Evolutionary conservation across 92 coral and sea anemone species (phyloP).

Genomic region (Porites rus): DNA sequence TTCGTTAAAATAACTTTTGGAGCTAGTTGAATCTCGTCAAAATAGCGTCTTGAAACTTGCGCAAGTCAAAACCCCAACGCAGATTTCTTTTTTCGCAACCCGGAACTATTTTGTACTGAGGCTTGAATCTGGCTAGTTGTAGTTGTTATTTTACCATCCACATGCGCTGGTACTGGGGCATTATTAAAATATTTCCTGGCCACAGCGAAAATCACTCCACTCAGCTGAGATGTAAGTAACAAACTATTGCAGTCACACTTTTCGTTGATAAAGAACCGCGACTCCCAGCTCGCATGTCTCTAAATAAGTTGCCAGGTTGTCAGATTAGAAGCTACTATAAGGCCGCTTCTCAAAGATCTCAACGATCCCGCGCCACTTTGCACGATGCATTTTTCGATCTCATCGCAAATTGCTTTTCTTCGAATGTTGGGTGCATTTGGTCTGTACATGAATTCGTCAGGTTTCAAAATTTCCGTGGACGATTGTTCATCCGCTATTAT

Average conservation of each 20-base stretch:
- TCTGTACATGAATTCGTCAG: constrained; percentile 17
- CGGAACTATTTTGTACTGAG: too few relatives aligned
- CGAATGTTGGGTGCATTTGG: constrained; percentile 4
- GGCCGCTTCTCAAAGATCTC: constrained; percentile 31
- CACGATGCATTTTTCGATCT: constrained; percentile 36
- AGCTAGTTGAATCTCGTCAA: too few relatives aligned
- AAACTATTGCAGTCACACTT: not conserved
- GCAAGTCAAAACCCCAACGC: too few relatives aligned
- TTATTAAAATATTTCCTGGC: too few relatives aligned
- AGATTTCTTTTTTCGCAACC: too few relatives aligned
- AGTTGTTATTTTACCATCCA: too few relatives aligned
- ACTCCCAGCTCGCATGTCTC: not conserved
- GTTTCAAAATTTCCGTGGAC: not conserved
- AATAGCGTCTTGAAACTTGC: too few relatives aligned
- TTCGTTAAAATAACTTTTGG: too few relatives aligned
- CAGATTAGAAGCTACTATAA: constrained; percentile 22
- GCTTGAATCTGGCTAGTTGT: too few relatives aligned
- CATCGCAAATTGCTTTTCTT: constrained; percentile 48
- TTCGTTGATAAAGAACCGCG: not conserved
- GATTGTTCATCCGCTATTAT: not conserved
- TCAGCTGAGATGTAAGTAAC: too few relatives aligned
- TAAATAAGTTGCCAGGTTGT: constrained; percentile 35
- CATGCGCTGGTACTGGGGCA: too few relatives aligned
- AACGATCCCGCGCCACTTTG: constrained; percentile 15
- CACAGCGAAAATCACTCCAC: too few relatives aligned